phyloP scores from a whole-genome alignment of 2,888 invertebrate species.

The Esperia sulphurella region DNA sequence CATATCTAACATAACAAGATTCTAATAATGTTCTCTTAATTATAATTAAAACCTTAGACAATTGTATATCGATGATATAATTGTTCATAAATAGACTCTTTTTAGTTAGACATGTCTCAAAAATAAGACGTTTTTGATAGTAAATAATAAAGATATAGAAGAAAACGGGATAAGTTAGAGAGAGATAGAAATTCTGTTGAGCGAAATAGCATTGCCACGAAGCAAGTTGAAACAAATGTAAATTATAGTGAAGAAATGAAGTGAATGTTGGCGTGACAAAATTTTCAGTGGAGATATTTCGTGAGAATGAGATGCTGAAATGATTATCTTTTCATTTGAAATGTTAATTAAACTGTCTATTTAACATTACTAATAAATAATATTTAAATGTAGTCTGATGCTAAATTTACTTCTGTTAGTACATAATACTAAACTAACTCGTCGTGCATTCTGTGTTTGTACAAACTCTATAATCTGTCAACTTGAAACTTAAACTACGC shows the following conservation, averaged over 20 bases:
- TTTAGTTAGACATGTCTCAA: conserved; percentile 1
- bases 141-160: conserved; percentile 17
- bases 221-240: conserved; percentile 71
- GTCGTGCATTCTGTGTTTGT: conserved; percentile 16
- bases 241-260: conserved; percentile 54
- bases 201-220: conserved; percentile 75
- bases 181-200: conserved; percentile 46
- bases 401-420: not conserved
- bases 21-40: too few species aligned
- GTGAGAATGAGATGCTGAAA: conserved; percentile 37
- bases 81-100: not conserved
- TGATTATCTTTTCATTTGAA: not conserved
- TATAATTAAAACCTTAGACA: too few species aligned
- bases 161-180: conserved; percentile 22
- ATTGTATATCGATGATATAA: too few species aligned
- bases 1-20: not conserved
- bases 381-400: not conserved
- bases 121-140: not conserved
- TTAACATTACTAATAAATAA: too few species aligned
- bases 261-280: conserved; percentile 39
- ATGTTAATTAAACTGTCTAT: not conserved
- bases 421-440: conserved; percentile 11
- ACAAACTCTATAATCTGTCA: conserved; percentile 10
- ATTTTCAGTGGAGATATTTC: conserved; percentile 26
- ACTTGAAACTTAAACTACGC: conserved; percentile 10